A percentile compares a stretch with the other conserved stretches of the same genome.
phyloP scores from a whole-genome alignment of 2,113 vertebrate genomes.

The Neopipo cinnamomea region DNA sequence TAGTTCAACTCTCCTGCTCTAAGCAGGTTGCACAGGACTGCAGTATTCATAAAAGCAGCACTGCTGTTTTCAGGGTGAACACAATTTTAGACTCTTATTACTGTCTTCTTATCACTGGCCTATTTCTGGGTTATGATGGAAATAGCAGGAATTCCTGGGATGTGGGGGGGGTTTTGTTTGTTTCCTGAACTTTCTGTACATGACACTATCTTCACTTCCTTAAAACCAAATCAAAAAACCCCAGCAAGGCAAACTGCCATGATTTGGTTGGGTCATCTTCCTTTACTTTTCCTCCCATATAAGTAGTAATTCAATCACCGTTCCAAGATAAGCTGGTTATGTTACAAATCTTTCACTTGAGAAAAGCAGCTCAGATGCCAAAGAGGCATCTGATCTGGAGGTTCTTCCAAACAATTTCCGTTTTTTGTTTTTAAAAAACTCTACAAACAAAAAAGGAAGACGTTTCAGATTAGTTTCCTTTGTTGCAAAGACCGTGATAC shows the following conservation, averaged over 20 bases:
- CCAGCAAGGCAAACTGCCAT: not conserved
- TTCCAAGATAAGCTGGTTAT: not conserved
- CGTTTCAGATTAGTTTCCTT: not conserved
- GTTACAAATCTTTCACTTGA: not conserved
- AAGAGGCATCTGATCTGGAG: not conserved
- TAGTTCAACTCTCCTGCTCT: not conserved
- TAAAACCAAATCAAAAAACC: not conserved
- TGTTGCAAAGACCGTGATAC: not conserved
- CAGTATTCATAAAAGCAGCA: not conserved
- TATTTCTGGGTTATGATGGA: not conserved
- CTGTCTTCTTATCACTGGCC: not conserved
- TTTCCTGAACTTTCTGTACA: not conserved
- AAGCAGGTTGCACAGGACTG: not conserved
- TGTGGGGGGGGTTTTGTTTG: not conserved
- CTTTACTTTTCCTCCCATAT: not conserved
- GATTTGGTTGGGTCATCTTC: not conserved
- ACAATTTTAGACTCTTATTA: not conserved
- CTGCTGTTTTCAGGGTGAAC: not conserved
- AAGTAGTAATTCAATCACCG: not conserved
- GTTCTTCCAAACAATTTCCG: not conserved
- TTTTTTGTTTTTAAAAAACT: not conserved
- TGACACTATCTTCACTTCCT: not conserved
- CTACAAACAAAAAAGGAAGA: not conserved
- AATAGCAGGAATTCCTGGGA: not conserved
- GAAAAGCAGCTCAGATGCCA: not conserved